Evolutionary conservation across 2,797 vertebrate species (phyloP), one percentile per base, ranked within the genome.

Genomic region (Jordanella pulchra): DNA sequence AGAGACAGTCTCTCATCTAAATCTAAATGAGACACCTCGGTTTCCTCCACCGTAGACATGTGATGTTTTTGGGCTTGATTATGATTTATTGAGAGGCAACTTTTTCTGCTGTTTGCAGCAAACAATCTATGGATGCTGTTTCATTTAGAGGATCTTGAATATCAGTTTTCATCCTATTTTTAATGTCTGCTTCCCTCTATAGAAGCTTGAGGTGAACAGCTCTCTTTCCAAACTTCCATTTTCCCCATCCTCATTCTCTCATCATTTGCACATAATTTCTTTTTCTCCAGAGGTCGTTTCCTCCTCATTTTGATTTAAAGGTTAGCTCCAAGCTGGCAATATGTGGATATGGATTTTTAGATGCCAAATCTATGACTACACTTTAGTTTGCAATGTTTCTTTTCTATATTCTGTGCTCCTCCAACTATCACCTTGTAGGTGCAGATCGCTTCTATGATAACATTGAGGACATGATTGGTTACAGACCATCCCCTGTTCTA

Each of bases 391-490:
- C 35, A 30, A 51, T 10, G 17, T 21, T 60, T 39, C 13, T 30
- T 50, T 39, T 4, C 3, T 48, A 23, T 65, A 30, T 56, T 55
- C 51, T 64, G 9, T n/a, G 2, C 18, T 17, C 21, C 10, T 7
- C 69, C 61, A 27, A 60, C 73, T 84, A 89, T 55, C 85, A 94
- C 71, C 77, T 86, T 90, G 42, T 86, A 96, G 95, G 95, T 56
- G 95, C 87, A 0, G 91, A 95, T 77, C 94, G 94, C 87, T 96
- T 95, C 91, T 89, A 86, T 79, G 90, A 94, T 89, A 95, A 95
- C 91, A 94, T 95, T 3, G 79, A 93, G 71, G 94, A 95, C 86
- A 96, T 95, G 95, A 93, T 95, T 17, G 95, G 95, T 45, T 94
- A 92, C 69, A 39, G 1, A 6, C 94, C 92, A 0, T 63, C 86